Percentiles rank a stretch among this genome's conserved stretches.
Conservation (phyloP, 2,113 vertebrate species). For the Crotophaga sulcirostris region DNA sequence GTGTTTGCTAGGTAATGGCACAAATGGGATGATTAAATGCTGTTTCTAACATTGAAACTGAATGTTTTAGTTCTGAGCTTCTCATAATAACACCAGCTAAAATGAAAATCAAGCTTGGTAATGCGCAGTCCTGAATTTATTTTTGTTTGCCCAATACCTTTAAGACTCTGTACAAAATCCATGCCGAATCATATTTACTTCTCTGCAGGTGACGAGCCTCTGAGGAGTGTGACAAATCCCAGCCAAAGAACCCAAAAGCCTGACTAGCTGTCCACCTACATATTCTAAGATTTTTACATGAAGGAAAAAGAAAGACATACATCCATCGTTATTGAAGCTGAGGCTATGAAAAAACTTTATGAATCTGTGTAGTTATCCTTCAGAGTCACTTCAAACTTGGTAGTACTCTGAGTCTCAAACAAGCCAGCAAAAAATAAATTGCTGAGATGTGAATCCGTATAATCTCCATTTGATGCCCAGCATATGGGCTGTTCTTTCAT, state of each 20-base stretch:
- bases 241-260: neutral
- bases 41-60: neutral
- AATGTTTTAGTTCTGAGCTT: neutral
- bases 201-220: neutral
- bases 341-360: neutral
- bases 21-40: neutral
- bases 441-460: neutral
- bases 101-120: neutral
- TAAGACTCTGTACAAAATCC: neutral
- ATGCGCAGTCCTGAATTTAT: neutral
- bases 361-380: neutral
- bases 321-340: neutral
- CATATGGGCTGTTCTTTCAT: neutral
- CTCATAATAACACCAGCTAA: neutral
- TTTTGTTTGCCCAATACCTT: neutral
- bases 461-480: constrained; percentile 24
- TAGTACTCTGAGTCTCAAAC: neutral
- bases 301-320: neutral
- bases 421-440: constrained; percentile 29
- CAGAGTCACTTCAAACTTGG: constrained; percentile 33
- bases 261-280: neutral
- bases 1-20: neutral
- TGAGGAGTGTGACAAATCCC: neutral
- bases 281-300: neutral
- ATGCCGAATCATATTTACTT: neutral